Base-by-base conservation (phyloP, 2,797 vertebrate species). In the Falco columbarius region DNA sequence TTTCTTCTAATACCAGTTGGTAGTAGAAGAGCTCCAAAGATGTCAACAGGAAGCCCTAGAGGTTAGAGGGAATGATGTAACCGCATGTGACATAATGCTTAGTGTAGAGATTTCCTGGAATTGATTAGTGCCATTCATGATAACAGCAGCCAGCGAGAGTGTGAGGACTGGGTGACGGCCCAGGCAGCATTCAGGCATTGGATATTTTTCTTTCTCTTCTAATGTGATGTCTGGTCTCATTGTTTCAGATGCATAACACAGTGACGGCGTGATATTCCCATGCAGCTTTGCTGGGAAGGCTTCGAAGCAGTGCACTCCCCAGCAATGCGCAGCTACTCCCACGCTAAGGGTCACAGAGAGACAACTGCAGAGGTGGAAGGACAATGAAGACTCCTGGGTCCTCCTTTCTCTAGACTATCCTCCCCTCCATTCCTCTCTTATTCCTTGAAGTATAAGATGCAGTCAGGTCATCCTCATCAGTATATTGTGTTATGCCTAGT, bases 31-130 rank as follows among this genome's bases (percentile, higher is more conserved):
- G 79, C 70, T 95, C 65, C 58, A n/a, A 65, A 91, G 90, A 93
- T 95, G 93, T 97, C 94, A 94, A 93, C 96, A 97, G 92, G 92
- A 96, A 94, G 86, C 95, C 76, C 95, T 81, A 92, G 94, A 92
- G 84, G 91, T 96, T 96, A 94, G 62, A 83, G 47, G 58, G 94
- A 85, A 93, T 97, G 94, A 96, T 86, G 94, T 96, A 97, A 96
- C 56, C 26, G 1, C n/a, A 36, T 95, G 93, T 94, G 95, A 97
- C 93, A 94, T 95, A 95, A 95, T 72, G 68, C 84, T 93, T 82
- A 76, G 81, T 86, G 83, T 59, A 84, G 93, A 95, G 94, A 95
- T 93, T 94, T 95, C 93, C 96, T 96, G 94, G 94, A 96, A 97
- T 52, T 91, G 89, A 93, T 93, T 87, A 94, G 89, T 96, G 89